Conservation (phyloP, 1,140 invertebrate genomes). For the Drosophila auraria region DNA sequence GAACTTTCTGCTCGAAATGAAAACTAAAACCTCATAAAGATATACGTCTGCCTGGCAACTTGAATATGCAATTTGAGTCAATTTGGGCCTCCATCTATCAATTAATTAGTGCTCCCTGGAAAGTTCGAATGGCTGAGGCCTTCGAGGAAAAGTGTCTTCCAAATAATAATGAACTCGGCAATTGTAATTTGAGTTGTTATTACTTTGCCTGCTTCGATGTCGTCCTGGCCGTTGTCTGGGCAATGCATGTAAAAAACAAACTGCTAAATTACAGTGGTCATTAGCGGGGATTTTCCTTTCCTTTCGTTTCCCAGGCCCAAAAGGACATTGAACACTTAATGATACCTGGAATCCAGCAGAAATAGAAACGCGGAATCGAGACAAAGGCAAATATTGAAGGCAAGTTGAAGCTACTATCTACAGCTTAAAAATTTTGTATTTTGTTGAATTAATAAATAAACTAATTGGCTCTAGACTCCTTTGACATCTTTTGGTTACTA, state of each 20-base stretch:
- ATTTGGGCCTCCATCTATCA: slow-evolving; percentile 59
- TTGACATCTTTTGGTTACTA: no score
- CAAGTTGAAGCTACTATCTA: neutral
- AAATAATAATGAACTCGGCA: slow-evolving; percentile 25
- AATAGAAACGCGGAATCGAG: slow-evolving; percentile 11
- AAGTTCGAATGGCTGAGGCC: slow-evolving; percentile 36
- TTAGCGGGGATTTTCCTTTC: slow-evolving; percentile 35
- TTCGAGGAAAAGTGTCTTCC: slow-evolving; percentile 2
- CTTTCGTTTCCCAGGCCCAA: neutral
- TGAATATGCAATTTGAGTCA: slow-evolving; percentile 62
- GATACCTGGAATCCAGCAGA: slow-evolving; percentile 27
- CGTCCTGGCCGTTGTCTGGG: slow-evolving; percentile 23
- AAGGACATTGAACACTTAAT: slow-evolving; percentile 41
- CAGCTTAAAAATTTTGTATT: neutral
- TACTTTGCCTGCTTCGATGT: slow-evolving; percentile 6
- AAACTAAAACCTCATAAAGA: slow-evolving; percentile 39
- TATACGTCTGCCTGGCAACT: slow-evolving; percentile 20
- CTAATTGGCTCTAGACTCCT: no score
- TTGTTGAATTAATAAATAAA: neutral
- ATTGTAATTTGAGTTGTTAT: slow-evolving; percentile 45
- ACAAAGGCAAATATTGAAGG: neutral
- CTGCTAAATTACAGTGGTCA: slow-evolving; percentile 28
- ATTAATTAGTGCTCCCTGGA: slow-evolving; percentile 68
- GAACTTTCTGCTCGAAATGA: slow-evolving; percentile 51
- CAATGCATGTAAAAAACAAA: slow-evolving; percentile 17